A percentile compares a stretch with the other conserved stretches of the same genome.
These are phyloP conservation scores for Rhinogobius similis DNA, from an alignment of 2,113 vertebrate genomes.

Conservation along the genomic window DNA sequence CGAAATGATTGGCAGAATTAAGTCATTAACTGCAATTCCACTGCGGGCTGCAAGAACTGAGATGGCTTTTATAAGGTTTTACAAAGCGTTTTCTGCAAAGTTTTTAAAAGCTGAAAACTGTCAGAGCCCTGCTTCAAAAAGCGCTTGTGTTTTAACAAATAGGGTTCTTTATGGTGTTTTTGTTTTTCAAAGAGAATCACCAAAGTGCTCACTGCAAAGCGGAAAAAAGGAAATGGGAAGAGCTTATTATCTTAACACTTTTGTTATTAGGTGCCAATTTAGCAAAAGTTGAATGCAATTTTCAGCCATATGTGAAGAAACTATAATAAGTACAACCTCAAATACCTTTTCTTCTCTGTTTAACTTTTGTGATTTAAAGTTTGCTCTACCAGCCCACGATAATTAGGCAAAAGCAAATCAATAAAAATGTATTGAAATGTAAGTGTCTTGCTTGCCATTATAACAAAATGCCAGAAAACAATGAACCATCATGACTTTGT, in stretches of 20 bases:
- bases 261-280: background rate
- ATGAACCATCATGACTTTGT: background rate
- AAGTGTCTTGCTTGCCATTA: background rate
- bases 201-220: background rate
- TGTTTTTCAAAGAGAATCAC: background rate
- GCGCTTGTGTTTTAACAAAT: constrained; percentile 1
- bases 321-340: background rate
- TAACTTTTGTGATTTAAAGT: background rate
- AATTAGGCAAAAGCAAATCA: background rate
- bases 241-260: background rate
- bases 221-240: background rate
- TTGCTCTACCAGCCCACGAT: background rate
- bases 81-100: background rate
- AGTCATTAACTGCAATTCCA: constrained; percentile 40
- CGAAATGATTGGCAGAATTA: constrained; percentile 55
- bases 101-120: background rate
- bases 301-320: background rate
- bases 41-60: constrained; percentile 19
- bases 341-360: background rate
- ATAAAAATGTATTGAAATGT: background rate
- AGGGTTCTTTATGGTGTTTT: background rate
- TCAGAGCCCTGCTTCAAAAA: background rate
- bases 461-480: background rate
- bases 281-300: background rate
- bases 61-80: background rate